Conservation (phyloP, 2,797 vertebrate species). For the Kryptopterus vitreolus region DNA sequence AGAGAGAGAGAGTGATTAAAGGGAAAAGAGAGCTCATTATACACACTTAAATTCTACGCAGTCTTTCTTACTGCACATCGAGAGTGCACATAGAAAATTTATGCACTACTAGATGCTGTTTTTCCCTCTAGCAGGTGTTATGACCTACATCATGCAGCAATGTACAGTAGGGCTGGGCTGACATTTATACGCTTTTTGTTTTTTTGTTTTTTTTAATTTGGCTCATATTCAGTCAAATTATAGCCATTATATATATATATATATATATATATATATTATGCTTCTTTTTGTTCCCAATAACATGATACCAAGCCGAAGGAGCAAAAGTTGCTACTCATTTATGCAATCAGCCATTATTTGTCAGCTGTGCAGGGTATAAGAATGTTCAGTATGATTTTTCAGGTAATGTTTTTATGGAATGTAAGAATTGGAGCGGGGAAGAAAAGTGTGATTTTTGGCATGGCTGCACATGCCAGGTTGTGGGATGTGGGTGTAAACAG, state of each 20-base stretch:
- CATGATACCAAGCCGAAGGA: too few species aligned
- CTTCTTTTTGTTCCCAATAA: too few species aligned
- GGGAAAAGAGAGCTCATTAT: constrained; percentile 52
- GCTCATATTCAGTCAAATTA: not conserved
- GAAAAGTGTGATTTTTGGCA: not conserved
- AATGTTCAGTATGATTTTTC: not conserved
- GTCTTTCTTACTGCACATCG: constrained; percentile 9
- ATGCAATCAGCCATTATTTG: not conserved
- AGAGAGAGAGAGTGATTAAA: constrained; percentile 57
- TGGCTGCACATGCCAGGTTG: not conserved
- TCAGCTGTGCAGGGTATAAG: not conserved
- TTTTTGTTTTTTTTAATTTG: not conserved
- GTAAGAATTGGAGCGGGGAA: not conserved
- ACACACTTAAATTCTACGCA: constrained; percentile 14
- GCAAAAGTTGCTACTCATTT: too few species aligned
- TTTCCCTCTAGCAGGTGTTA: not conserved
- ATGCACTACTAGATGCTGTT: not conserved
- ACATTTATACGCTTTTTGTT: not conserved
- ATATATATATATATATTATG: too few species aligned
- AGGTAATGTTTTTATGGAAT: not conserved
- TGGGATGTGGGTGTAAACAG: not conserved
- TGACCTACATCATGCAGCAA: constrained; percentile 1
- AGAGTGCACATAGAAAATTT: constrained; percentile 7
- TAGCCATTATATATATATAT: too few species aligned
- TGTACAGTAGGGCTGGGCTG: not conserved